A percentile compares a stretch with the other conserved stretches of the same genome.
Conservation (phyloP, 2,888 invertebrate species). For the Nebria brevicollis region DNA sequence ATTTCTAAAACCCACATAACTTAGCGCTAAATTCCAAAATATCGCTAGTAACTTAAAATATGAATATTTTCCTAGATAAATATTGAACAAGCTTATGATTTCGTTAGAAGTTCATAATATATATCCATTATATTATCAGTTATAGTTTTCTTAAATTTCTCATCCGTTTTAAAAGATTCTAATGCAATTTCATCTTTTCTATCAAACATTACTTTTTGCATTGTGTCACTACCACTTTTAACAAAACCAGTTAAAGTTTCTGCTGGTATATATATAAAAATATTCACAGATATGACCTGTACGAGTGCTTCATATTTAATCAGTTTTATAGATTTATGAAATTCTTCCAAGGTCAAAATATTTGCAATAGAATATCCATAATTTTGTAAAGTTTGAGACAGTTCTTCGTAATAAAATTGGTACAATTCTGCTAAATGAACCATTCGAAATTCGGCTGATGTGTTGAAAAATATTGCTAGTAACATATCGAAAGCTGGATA, state of each 20-base stretch:
- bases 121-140: constrained; percentile 15
- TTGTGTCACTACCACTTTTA: not conserved
- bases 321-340: constrained; percentile 3
- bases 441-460: constrained; percentile 52
- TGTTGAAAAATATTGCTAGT: constrained; percentile 55
- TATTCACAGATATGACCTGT: not conserved
- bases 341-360: constrained; percentile 46
- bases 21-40: no score
- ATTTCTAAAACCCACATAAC: no score
- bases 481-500: constrained; percentile 55
- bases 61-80: no score
- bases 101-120: not conserved
- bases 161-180: constrained; percentile 14
- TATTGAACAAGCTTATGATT: no score
- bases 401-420: constrained; percentile 54
- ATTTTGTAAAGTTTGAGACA: constrained; percentile 48
- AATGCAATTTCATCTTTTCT: not conserved
- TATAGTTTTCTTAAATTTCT: constrained; percentile 13
- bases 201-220: constrained; percentile 7
- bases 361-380: constrained; percentile 48
- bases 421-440: constrained; percentile 52
- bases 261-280: constrained; percentile 14
- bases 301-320: not conserved
- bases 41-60: no score
- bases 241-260: constrained; percentile 3